Conservation (phyloP, 1,140 invertebrate species). For the Atopsyche davidsoni region DNA sequence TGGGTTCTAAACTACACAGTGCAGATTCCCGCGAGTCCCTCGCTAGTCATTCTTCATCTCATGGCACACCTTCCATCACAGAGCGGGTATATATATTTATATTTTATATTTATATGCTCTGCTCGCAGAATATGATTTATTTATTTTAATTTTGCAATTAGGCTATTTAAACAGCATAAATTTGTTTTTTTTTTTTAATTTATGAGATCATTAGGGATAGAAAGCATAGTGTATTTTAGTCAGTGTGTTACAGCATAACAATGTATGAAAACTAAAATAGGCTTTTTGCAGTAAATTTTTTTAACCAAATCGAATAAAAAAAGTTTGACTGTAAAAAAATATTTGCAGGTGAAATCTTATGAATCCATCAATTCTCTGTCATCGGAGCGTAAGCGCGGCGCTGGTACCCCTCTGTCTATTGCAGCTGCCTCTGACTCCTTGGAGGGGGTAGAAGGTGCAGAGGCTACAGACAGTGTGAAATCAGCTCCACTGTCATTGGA, state of each 20-base stretch:
- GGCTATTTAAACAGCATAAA: too few species aligned
- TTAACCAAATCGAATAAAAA: too few species aligned
- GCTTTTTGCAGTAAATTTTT: too few species aligned
- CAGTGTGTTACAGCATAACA: too few species aligned
- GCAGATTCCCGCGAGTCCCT: conserved; percentile 46
- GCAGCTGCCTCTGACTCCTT: conserved; percentile 35
- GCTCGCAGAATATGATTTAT: too few species aligned
- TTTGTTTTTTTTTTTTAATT: too few species aligned
- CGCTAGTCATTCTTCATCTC: conserved; percentile 41
- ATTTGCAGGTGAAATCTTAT: conserved; percentile 53
- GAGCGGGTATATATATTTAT: conserved; percentile 37
- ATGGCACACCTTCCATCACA: conserved; percentile 43
- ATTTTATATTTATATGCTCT: too few species aligned
- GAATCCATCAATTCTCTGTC: conserved; percentile 56
- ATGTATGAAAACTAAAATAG: too few species aligned
- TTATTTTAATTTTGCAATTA: too few species aligned
- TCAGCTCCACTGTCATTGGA: conserved; percentile 45
- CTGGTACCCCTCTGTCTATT: conserved; percentile 41
- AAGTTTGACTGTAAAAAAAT: too few species aligned
- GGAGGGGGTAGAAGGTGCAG: conserved; percentile 35
- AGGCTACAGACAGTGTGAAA: conserved; percentile 39
- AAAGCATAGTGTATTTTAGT: too few species aligned
- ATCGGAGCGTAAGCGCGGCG: conserved; percentile 45
- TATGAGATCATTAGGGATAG: too few species aligned
- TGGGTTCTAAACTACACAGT: conserved; percentile 39